phyloP scores from a whole-genome alignment of 2,888 invertebrate species.

The Cepaea hortensis region DNA sequence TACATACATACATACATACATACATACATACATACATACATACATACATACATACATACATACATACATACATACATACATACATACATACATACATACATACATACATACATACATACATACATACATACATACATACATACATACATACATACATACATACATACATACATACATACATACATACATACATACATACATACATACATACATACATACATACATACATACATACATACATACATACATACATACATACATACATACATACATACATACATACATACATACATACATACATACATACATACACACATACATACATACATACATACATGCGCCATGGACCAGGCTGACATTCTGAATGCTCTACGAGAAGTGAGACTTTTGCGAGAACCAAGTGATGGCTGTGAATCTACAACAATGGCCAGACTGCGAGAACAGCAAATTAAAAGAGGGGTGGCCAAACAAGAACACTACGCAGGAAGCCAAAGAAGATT shows the following conservation, averaged over 20 bases:
- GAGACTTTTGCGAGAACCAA: no score
- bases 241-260: background rate
- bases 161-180: background rate
- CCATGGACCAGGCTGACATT: no score
- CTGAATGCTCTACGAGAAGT: no score
- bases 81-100: background rate
- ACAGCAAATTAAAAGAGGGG: no score
- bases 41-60: conserved; percentile 26
- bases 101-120: background rate
- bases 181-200: background rate
- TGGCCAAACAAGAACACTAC: no score
- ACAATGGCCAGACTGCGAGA: no score
- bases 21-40: conserved; percentile 25
- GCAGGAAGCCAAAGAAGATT: no score
- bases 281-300: background rate
- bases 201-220: background rate
- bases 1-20: background rate
- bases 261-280: background rate
- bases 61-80: conserved; percentile 3
- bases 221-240: background rate
- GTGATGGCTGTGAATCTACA: no score
- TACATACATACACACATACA: background rate
- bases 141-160: background rate
- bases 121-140: background rate
- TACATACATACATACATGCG: background rate